A percentile compares a stretch with the other conserved stretches of the same genome.
phyloP scores from a whole-genome alignment of 2,797 vertebrate species.

The Falco naumanni region DNA sequence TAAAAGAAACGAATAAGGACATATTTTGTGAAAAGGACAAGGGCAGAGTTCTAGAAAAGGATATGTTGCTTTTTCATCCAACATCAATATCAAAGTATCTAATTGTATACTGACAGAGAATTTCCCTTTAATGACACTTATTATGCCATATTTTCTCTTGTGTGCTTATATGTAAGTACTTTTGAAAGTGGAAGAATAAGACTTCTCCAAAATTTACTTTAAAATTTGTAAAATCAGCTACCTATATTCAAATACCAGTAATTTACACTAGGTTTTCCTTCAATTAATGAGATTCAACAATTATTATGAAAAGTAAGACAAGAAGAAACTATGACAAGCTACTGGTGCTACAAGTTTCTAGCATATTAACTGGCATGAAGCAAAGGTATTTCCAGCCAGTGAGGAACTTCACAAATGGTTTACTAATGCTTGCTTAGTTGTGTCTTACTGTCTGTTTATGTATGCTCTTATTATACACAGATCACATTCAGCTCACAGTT shows the following conservation, averaged over 20 bases:
- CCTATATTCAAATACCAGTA: neutral
- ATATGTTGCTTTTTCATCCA: neutral
- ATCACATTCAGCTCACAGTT: neutral
- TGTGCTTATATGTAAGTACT: neutral
- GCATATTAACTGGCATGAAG: neutral
- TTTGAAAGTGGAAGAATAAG: neutral
- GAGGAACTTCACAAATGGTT: neutral
- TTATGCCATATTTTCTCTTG: neutral
- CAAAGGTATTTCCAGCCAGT: neutral
- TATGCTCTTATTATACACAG: neutral
- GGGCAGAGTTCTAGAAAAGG: neutral
- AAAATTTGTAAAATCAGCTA: neutral
- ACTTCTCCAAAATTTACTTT: neutral
- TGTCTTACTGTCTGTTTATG: neutral
- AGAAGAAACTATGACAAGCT: neutral
- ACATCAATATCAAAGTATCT: neutral
- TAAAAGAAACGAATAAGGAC: neutral
- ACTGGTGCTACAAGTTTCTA: neutral
- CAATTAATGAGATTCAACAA: neutral
- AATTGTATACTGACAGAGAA: neutral
- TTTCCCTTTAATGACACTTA: neutral
- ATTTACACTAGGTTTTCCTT: neutral
- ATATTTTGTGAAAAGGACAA: neutral
- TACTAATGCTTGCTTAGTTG: neutral
- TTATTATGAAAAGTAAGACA: neutral